Evolutionary conservation across 1,140 invertebrate species (phyloP).

Genomic region (Ganaspis sp.): DNA sequence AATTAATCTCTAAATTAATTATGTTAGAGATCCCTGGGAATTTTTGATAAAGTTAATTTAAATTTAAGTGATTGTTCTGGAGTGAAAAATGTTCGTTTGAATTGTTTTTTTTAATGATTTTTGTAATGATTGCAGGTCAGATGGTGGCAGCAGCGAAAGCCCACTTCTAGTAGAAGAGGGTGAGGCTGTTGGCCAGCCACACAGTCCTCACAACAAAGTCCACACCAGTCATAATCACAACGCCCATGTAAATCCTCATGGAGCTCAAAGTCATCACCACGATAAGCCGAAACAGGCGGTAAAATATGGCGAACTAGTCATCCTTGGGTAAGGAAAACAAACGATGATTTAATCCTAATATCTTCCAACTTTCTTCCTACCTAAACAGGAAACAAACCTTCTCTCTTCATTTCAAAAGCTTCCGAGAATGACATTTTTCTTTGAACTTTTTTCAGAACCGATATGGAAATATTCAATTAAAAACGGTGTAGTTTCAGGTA

Average conservation of each 20-base stretch:
- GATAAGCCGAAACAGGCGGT: conserved; percentile 85
- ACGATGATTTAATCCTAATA: not conserved
- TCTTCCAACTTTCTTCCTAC: not conserved
- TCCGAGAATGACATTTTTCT: no score
- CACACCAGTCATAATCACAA: conserved; percentile 64
- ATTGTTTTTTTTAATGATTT: conserved; percentile 35
- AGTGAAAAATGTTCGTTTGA: not conserved
- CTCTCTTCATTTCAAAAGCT: not conserved
- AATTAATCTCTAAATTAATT: no score
- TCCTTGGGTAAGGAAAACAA: conserved; percentile 87
- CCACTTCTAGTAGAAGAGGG: conserved; percentile 74
- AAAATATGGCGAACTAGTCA: conserved; percentile 95
- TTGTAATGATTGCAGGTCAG: conserved; percentile 67
- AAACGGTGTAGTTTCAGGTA: no score
- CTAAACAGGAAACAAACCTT: not conserved
- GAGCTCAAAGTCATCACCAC: conserved; percentile 70
- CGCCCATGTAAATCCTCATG: conserved; percentile 66
- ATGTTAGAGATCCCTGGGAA: no score
- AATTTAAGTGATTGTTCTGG: not conserved
- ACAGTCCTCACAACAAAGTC: conserved; percentile 71
- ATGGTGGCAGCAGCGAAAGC: conserved; percentile 74
- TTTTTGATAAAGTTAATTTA: no score
- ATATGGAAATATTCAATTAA: no score
- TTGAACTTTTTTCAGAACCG: no score
- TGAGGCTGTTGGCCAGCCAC: conserved; percentile 72